Base-by-base conservation (phyloP, 2,888 invertebrate genomes). In the Bhutanitis thaidina region DNA sequence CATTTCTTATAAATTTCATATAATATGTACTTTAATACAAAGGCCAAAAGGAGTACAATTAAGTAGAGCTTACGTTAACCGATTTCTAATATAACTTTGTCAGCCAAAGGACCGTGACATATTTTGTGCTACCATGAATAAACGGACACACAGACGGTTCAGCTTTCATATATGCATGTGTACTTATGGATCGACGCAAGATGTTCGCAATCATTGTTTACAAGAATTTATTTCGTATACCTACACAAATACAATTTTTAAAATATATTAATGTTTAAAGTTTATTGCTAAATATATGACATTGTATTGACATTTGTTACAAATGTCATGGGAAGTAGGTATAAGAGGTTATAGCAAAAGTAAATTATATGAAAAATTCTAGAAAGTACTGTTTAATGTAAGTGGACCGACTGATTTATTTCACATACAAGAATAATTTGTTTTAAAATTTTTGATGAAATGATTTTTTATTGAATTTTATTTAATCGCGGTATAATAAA, bases 71-170 rank as follows among this genome's bases (percentile, higher is more conserved):
- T n/a, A 14, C n/a, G 13, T 34, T 29, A 32, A 43, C 0, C 13
- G 34, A 32, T 46, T 46, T 56, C 45, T 57, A 54, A 48, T 36
- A 30, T 56, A 55, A 54, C 8, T 32, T 59, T 57, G 69, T 48
- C 46, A 57, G 55, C 65, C 51, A 59, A 67, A 76, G 68, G 67
- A 77, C 79, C 81, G 77, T 84, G 78, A 75, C 80, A 74, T 70
- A 67, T 51, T 77, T 79, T 78, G 74, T 80, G 76, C 69, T 69
- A 82, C 83, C 86, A 80, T 85, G 80, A 65, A 77, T 82, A 87
- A 87, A 83, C 72, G 81, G 76, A 77, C 84, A 77, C 62, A 78
- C 57, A 61, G 57, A 60, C 72, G 63, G 63, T 66, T 69, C 59
- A 62, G 61, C 64, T 72, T 79, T 74, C 74, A 81, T 77, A 76